Evolutionary conservation across 1,140 invertebrate species (phyloP), one percentile per base, ranked within the genome.

Genomic region (Aporrectodea caliginosa): DNA sequence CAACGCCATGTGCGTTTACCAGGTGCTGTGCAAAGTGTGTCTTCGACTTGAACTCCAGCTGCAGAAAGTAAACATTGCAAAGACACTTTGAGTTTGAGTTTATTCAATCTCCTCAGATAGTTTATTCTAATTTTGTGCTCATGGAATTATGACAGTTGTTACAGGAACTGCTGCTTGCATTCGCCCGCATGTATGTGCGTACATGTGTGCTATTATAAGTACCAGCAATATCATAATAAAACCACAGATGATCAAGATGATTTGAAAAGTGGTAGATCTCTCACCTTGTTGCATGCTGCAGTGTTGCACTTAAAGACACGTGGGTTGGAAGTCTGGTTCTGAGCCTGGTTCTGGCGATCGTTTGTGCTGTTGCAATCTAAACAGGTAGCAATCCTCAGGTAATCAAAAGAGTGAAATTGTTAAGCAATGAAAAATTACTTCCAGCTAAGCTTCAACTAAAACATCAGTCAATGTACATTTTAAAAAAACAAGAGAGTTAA

Each of bases 11-110:
- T 43, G 94, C 93, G 82, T 93, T 94, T 16, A 95, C 94, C 87
- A 95, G 94, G 89, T 98, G 96, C 80, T 95, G 91, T 77, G 93
- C 94, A 80, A 98, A 89, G 87, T 97, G 95, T 68, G 94, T 93
- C 88, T 96, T 96, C 81, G 95, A 88, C 87, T 96, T 95, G 88
- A 97, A 97, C 88, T 97, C 95, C 92, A 91, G 73, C 6, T 43
- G 35, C 33, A 73, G 74, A 78, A 75, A 70, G 69, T 78, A 77
- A 78, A 29, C 16, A 80, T 82, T 70, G 31, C 80, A 22, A 34
- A 74, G 6, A n/a, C n/a, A n/a, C n/a, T n/a, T n/a, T n/a, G n/a
- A n/a, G n/a, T n/a, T n/a, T n/a, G n/a, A n/a, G n/a, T n/a, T n/a
- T n/a, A n/a, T n/a, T n/a, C n/a, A n/a, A n/a, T n/a, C n/a, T n/a